Evolutionary conservation across 1,140 invertebrate species (phyloP).

Genomic region (Apis mellifera): DNA sequence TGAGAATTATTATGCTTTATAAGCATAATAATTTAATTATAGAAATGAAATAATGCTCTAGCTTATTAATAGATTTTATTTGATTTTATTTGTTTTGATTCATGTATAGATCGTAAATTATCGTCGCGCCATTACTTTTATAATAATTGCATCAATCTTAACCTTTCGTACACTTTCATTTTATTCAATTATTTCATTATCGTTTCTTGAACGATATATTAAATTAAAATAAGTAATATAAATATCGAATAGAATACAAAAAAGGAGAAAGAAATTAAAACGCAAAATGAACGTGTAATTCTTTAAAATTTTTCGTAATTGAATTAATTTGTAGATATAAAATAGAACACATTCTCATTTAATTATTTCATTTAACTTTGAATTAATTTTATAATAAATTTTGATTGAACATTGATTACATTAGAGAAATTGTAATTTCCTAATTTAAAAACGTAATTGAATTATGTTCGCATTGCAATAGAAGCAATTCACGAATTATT

Average conservation of each 20-base stretch:
- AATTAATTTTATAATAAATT: not conserved
- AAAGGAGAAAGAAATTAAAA: too few species aligned
- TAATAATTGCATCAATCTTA: not conserved
- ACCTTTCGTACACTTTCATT: not conserved
- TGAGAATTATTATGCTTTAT: not conserved
- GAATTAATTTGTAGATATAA: too few species aligned
- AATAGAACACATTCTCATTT: not conserved
- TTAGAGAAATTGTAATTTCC: not conserved
- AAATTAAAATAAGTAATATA: not conserved
- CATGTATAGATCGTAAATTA: not conserved
- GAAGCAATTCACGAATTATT: not conserved
- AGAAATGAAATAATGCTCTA: constrained; percentile 4
- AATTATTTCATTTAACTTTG: not conserved
- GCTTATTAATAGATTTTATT: constrained; percentile 32
- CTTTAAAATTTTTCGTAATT: not conserved
- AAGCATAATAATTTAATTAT: constrained; percentile 18
- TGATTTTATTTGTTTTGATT: constrained; percentile 27
- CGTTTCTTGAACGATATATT: not conserved
- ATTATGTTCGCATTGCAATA: not conserved
- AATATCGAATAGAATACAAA: not conserved
- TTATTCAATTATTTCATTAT: too few species aligned
- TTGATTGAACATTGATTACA: too few species aligned
- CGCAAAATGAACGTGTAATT: not conserved
- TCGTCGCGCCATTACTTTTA: not conserved
- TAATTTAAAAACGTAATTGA: not conserved